A percentile compares a stretch with the other conserved stretches of the same genome.
phyloP scores from a whole-genome alignment of 2,797 vertebrate species.

The Allobates femoralis region DNA sequence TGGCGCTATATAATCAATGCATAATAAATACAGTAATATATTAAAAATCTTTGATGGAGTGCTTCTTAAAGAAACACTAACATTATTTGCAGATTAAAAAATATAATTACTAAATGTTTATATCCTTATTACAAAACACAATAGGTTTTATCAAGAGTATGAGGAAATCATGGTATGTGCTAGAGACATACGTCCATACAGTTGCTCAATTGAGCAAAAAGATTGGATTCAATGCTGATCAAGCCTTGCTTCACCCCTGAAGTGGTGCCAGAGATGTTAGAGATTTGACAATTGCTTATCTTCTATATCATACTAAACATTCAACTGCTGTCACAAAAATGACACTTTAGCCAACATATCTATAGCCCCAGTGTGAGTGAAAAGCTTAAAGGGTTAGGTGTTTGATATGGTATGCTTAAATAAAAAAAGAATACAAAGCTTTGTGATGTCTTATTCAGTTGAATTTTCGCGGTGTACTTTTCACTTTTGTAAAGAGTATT shows the following conservation, averaged over 20 bases:
- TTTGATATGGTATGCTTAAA: background rate
- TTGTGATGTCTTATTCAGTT: background rate
- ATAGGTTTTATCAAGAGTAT: too few species aligned
- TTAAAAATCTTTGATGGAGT: too few species aligned
- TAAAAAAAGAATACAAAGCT: background rate
- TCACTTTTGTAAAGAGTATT: background rate
- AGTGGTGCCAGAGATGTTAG: background rate
- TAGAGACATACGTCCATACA: too few species aligned
- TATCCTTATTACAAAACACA: too few species aligned
- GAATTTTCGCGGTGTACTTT: background rate
- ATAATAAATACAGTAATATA: too few species aligned
- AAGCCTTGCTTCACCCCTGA: background rate
- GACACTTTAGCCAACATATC: background rate
- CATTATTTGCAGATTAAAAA: too few species aligned
- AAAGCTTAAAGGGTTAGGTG: background rate
- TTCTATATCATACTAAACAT: background rate
- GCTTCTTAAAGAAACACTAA: too few species aligned
- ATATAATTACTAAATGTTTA: too few species aligned
- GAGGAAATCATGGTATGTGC: too few species aligned
- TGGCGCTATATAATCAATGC: too few species aligned
- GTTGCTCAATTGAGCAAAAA: background rate
- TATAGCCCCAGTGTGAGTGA: background rate
- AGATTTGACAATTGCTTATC: background rate
- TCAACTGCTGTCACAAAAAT: background rate
- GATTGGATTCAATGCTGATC: background rate